Conservation (phyloP, 2,113 vertebrate genomes). For the Delphinapterus leucas region DNA sequence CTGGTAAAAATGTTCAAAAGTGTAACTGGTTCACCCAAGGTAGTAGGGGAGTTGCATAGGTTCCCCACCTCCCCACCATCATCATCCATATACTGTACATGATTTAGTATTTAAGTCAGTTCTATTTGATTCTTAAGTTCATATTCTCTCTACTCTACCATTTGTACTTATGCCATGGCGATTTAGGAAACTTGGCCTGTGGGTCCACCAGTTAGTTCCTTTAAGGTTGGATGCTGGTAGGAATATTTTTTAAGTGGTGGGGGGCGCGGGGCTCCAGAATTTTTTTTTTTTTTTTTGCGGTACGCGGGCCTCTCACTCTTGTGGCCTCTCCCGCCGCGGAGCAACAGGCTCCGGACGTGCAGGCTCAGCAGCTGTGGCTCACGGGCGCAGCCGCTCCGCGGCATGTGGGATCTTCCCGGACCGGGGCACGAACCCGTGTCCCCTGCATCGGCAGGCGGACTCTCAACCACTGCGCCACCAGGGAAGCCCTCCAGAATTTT, state of each 20-base stretch:
- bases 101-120: slow-evolving; percentile 4
- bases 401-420: too few species aligned
- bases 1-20: not conserved
- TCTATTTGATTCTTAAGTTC: not conserved
- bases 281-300: not conserved
- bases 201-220: not conserved
- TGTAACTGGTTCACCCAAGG: not conserved
- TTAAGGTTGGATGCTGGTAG: not conserved
- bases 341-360: too few species aligned
- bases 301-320: too few species aligned
- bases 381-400: too few species aligned
- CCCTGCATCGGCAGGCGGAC: too few species aligned
- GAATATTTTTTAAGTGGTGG: not conserved
- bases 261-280: not conserved
- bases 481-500: not conserved
- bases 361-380: too few species aligned
- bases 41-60: not conserved
- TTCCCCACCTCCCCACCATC: not conserved
- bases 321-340: too few species aligned
- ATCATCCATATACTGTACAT: not conserved
- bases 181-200: not conserved
- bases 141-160: not conserved
- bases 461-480: too few species aligned
- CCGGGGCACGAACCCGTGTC: too few species aligned
- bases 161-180: not conserved